Conservation (phyloP, 2,113 vertebrate genomes). For the Ammospiza caudacuta region DNA sequence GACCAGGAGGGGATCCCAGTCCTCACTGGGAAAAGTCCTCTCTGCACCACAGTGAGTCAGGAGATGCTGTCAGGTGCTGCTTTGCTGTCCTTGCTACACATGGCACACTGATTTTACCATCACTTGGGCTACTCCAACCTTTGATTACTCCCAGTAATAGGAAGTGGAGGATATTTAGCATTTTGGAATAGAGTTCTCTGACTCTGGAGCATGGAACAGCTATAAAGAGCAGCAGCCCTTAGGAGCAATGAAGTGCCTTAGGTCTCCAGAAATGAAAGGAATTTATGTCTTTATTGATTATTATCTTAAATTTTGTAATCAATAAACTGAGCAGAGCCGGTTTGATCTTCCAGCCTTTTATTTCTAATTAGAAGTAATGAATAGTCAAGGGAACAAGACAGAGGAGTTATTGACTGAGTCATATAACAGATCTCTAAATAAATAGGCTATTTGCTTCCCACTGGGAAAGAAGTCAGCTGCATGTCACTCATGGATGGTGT, state of each 20-base stretch:
- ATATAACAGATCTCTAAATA: background rate
- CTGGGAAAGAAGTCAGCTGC: background rate
- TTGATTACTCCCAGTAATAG: background rate
- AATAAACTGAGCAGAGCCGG: background rate
- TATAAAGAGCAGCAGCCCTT: background rate
- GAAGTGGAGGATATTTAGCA: background rate
- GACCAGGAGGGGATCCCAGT: background rate
- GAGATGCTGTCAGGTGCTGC: background rate
- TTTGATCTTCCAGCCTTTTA: background rate
- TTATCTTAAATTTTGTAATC: background rate
- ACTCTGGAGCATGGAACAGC: background rate
- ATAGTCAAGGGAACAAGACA: background rate
- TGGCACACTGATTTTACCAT: background rate
- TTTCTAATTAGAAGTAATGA: background rate
- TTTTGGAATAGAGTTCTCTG: background rate
- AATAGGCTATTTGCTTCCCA: background rate
- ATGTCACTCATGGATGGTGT: background rate
- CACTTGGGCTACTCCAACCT: background rate
- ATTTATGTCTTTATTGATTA: background rate
- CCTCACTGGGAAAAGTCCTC: fast-evolving
- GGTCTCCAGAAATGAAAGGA: background rate
- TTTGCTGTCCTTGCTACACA: background rate
- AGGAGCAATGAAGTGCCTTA: background rate
- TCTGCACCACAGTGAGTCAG: fast-evolving
- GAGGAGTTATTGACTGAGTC: background rate